phyloP scores from a whole-genome alignment of 2,797 vertebrate genomes.

The Parotocinclus haroldoi region DNA sequence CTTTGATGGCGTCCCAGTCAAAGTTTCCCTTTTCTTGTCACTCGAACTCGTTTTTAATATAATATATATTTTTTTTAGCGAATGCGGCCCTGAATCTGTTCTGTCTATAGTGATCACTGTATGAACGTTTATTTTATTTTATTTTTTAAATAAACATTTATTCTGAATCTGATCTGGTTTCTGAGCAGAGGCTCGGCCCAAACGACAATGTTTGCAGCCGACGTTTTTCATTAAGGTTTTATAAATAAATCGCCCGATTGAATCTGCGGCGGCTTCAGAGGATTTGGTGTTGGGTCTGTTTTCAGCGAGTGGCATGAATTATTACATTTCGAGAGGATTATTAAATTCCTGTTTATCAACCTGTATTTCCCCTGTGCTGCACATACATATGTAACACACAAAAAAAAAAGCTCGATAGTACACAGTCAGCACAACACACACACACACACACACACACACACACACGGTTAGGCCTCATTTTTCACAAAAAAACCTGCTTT shows the following conservation, averaged over 20 bases:
- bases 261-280: background rate
- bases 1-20: too few relatives aligned
- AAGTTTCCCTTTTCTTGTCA: too few relatives aligned
- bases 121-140: too few relatives aligned
- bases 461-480: too few relatives aligned
- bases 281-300: background rate
- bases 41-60: too few relatives aligned
- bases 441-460: too few relatives aligned
- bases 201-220: background rate
- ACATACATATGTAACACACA: background rate
- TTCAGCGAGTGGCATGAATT: background rate
- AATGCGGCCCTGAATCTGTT: too few relatives aligned
- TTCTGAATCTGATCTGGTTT: background rate
- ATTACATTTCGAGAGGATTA: constrained; percentile 4
- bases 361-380: constrained; percentile 11
- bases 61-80: too few relatives aligned
- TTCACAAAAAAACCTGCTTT: too few relatives aligned
- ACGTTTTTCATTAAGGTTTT: background rate
- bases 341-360: constrained; percentile 6
- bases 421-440: too few relatives aligned
- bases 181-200: background rate
- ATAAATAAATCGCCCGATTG: background rate
- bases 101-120: too few relatives aligned
- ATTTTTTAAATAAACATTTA: background rate
- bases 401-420: too few relatives aligned